Base-by-base conservation (phyloP, 2,888 invertebrate genomes). In the Tetropium fuscum region DNA sequence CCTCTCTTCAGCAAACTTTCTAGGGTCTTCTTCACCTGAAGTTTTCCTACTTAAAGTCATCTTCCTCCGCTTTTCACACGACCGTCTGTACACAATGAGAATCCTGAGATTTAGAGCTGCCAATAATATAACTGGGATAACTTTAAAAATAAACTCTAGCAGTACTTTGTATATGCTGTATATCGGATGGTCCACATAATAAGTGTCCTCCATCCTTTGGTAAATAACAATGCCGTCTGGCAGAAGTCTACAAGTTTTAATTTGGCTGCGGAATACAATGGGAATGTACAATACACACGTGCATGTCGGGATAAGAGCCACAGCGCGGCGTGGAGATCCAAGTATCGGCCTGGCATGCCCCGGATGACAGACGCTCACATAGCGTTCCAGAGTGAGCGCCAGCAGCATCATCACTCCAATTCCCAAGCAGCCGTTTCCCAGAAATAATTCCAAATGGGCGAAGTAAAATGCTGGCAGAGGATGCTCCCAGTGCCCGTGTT, bases 341-440 rank as follows among this genome's bases (percentile, higher is more conserved):
- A 78, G 63, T 40, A 89, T 84, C 2, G 90, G 88, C 40, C 89
- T 83, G 10, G 88, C 85, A 68, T 87, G 86, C 2, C 90, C 87
- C 2, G 91, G 90, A 80, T 88, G 89, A 71, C 91, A 91, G 3
- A 92, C 90, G 60, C 90, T 90, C 22, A 90, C 87, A 80, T 90
- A 91, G 34, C 91, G 84, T 76, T 91, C 91, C 59, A 90, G 84
- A 11, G 91, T 91, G 69, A 92, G 83, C 6, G 90, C 89, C 48
- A 91, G 82, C 8, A 92, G 85, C 88, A 91, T 88, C 86, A 91
- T 87, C 1, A 91, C 91, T 53, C 91, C 90, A n/a, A 90, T 87
- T 27, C 91, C 89, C 62, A 90, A 80, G 72, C 90, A 90, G 16
- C 88, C 89, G 74, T 91, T 91, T 51, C 90, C 90, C 36, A 90